These are phyloP conservation scores for Tokudaia tokunoshimensis DNA, from an alignment of 2,797 vertebrate species.

Conservation along the genomic window DNA sequence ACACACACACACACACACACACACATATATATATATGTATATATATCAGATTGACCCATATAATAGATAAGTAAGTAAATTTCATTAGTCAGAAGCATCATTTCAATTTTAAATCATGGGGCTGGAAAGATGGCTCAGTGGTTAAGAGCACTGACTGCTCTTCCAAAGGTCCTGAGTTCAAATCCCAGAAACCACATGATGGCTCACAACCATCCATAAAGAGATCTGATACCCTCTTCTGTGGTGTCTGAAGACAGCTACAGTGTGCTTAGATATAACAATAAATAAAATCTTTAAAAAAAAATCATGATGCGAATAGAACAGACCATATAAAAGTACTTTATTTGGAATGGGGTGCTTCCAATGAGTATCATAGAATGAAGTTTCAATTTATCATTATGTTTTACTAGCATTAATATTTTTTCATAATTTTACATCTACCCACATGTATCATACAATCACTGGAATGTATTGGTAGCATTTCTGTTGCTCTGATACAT, in stretches of 20 bases:
- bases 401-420: constrained; percentile 3
- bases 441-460: background rate
- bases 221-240: too few species aligned
- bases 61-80: background rate
- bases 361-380: background rate
- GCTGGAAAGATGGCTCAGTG: too few species aligned
- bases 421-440: background rate
- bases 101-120: constrained; percentile 17
- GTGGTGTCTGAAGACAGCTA: too few species aligned
- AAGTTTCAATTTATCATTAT: background rate
- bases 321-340: background rate
- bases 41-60: background rate
- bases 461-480: background rate
- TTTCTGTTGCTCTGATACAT: background rate
- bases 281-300: too few species aligned
- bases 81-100: background rate
- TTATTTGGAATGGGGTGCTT: background rate
- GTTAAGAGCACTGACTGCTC: too few species aligned
- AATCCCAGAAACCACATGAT: too few species aligned
- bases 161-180: too few species aligned
- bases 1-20: background rate
- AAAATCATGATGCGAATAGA: background rate
- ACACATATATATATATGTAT: background rate
- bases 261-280: too few species aligned
- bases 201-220: too few species aligned